Conservation (phyloP, 2,888 invertebrate genomes). For the Lithophane ornitopus region DNA sequence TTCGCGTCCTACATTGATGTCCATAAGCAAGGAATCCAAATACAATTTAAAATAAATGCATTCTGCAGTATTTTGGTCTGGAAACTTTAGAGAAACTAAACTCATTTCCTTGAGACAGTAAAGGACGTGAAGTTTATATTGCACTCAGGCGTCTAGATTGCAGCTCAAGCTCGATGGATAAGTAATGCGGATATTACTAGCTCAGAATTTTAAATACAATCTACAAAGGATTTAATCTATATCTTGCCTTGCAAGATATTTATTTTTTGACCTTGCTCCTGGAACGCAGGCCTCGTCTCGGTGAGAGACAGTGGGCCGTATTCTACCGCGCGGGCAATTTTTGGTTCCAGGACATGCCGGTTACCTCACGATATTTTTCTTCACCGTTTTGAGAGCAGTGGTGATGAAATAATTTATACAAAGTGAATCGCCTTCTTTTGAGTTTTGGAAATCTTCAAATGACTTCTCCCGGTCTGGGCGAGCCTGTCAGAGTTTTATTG, state of each 20-base stretch:
- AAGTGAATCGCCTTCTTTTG: neutral
- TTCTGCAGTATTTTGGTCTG: neutral
- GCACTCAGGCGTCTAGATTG: conserved; percentile 23
- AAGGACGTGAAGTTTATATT: conserved; percentile 16
- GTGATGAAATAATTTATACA: neutral
- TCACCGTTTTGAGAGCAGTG: neutral
- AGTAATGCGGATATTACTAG: neutral
- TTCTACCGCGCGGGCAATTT: neutral
- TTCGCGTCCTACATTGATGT: neutral
- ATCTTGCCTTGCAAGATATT: too few relatives aligned
- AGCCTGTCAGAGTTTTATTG: too few relatives aligned
- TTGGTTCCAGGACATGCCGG: neutral
- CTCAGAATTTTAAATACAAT: conserved; percentile 24
- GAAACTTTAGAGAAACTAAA: conserved; percentile 33
- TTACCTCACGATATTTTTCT: neutral
- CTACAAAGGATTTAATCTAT: neutral
- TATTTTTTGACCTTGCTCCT: too few relatives aligned
- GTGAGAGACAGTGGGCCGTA: neutral
- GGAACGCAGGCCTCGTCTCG: neutral
- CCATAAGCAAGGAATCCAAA: neutral
- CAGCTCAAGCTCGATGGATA: conserved; percentile 16
- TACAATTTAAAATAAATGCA: conserved; percentile 8
- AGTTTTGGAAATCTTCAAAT: too few relatives aligned
- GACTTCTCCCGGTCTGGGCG: too few relatives aligned
- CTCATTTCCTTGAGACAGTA: conserved; percentile 27